Evolutionary conservation across 2,888 invertebrate genomes (phyloP).

Genomic region (Spodoptera littoralis): DNA sequence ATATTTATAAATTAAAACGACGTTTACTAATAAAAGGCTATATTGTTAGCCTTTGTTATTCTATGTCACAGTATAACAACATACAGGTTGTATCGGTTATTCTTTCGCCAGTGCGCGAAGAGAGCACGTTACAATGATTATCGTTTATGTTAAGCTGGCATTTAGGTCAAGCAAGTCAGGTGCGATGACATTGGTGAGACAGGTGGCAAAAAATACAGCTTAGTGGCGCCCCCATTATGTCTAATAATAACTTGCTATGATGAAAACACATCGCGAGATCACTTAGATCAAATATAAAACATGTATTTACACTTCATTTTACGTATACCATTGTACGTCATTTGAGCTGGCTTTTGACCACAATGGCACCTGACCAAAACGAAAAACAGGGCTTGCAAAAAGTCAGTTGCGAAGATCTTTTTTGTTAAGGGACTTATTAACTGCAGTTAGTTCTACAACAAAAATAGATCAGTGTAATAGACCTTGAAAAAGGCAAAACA

Average conservation of each 20-base stretch:
- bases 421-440: background rate
- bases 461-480: too few relatives aligned
- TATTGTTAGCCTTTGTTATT: slow-evolving; percentile 15
- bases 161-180: slow-evolving; percentile 71
- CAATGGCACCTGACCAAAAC: slow-evolving; percentile 4
- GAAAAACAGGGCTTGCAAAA: background rate
- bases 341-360: slow-evolving; percentile 1
- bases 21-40: background rate
- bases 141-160: slow-evolving; percentile 58
- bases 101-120: slow-evolving; percentile 35
- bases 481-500: too few relatives aligned
- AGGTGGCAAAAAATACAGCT: slow-evolving; percentile 68
- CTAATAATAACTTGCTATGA: slow-evolving; percentile 40
- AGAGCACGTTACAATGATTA: slow-evolving; percentile 36
- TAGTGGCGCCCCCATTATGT: slow-evolving; percentile 46
- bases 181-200: slow-evolving; percentile 62
- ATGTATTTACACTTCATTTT: too few relatives aligned
- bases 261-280: slow-evolving; percentile 20
- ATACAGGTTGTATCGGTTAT: slow-evolving; percentile 17
- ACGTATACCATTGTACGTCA: background rate
- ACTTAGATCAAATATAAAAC: slow-evolving; percentile 9
- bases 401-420: background rate
- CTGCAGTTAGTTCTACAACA: too few relatives aligned
- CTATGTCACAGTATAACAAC: slow-evolving; percentile 13
- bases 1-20: too few relatives aligned